Evolutionary conservation across 2,888 invertebrate genomes (phyloP).

Genomic region (Agriopis aurantiaria): DNA sequence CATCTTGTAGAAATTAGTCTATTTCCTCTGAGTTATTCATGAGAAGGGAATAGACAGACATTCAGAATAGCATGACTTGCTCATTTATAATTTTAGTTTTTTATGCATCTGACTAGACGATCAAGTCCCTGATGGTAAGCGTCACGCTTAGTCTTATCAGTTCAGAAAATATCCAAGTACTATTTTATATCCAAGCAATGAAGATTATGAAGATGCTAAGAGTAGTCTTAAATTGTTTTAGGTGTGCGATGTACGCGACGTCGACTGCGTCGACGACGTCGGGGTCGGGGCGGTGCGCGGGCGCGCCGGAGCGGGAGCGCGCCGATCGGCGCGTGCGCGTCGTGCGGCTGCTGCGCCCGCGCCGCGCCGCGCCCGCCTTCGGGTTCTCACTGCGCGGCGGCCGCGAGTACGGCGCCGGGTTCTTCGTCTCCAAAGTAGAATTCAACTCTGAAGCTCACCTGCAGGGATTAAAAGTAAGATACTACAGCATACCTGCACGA

Average conservation of each 20-base stretch:
- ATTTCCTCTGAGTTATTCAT: too few relatives aligned
- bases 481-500: conserved; percentile 15
- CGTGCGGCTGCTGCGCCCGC: conserved; percentile 76
- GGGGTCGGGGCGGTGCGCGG: conserved; percentile 67
- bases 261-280: conserved; percentile 77
- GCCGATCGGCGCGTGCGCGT: conserved; percentile 76
- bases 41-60: too few relatives aligned
- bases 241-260: conserved; percentile 71
- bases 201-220: not conserved
- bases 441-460: conserved; percentile 94
- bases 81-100: too few relatives aligned
- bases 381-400: conserved; percentile 95
- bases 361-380: conserved; percentile 87
- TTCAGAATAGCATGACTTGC: too few relatives aligned
- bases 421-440: conserved; percentile 96
- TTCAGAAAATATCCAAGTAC: too few relatives aligned
- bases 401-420: conserved; percentile 95
- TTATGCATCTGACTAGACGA: too few relatives aligned
- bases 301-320: conserved; percentile 44
- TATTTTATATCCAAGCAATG: too few relatives aligned
- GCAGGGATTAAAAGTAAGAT: conserved; percentile 93
- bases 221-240: conserved; percentile 21
- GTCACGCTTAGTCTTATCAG: too few relatives aligned
- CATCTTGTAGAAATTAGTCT: too few relatives aligned
- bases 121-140: too few relatives aligned